Evolutionary conservation across 2,113 vertebrate genomes (phyloP).

Genomic region (Romanogobio albipinnatus): DNA sequence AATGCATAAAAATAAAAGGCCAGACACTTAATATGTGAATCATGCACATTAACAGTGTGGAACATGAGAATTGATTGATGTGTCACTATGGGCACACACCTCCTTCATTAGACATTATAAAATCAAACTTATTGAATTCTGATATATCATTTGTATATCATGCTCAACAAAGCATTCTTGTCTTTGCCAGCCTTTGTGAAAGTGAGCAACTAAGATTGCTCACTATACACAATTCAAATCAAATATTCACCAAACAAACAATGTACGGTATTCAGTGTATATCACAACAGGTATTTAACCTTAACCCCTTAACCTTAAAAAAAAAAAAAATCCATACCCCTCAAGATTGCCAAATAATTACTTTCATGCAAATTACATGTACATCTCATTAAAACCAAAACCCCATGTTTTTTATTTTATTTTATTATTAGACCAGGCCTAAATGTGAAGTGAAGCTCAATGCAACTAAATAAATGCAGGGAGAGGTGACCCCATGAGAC

Average conservation of each 20-base stretch:
- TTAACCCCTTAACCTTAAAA: background rate
- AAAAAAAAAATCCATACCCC: background rate
- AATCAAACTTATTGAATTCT: slow-evolving; percentile 39
- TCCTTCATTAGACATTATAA: slow-evolving; percentile 28
- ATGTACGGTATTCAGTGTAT: background rate
- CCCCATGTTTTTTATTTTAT: background rate
- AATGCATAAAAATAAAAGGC: background rate
- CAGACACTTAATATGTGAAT: background rate
- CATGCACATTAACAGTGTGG: background rate
- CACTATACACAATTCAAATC: slow-evolving; percentile 26
- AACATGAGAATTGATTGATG: slow-evolving; percentile 31
- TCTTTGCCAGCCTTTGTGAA: slow-evolving; percentile 5
- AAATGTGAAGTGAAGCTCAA: slow-evolving; percentile 39
- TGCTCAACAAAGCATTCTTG: background rate
- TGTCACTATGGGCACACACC: background rate
- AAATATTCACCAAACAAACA: background rate
- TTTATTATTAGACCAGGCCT: slow-evolving; percentile 18
- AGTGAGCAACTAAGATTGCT: background rate
- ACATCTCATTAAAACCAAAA: slow-evolving; percentile 44
- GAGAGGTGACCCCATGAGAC: slow-evolving; percentile 32
- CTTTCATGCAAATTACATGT: slow-evolving; percentile 43
- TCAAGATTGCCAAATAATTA: slow-evolving; percentile 41
- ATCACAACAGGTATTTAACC: background rate
- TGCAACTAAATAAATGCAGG: slow-evolving; percentile 33
- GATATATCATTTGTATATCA: slow-evolving; percentile 11